phyloP scores from a whole-genome alignment of 2,113 vertebrate species.

The Potamarius usumacintae region DNA sequence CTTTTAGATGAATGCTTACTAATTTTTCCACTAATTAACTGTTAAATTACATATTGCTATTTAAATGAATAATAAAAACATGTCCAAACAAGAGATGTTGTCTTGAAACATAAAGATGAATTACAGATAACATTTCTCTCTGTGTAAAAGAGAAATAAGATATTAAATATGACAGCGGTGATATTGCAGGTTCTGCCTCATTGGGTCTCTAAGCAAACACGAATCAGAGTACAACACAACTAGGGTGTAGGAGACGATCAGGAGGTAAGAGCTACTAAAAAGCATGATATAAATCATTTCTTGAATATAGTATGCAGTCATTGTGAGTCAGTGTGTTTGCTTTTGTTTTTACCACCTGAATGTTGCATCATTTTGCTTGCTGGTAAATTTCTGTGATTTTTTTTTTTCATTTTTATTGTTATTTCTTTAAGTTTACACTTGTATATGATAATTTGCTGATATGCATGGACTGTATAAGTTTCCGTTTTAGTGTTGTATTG shows the following conservation, averaged over 20 bases:
- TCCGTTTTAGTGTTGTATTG: neutral
- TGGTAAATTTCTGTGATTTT: constrained; percentile 27
- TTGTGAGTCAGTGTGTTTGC: constrained; percentile 55
- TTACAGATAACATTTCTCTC: constrained; percentile 67
- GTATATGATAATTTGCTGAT: constrained; percentile 31
- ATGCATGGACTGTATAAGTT: constrained; percentile 29
- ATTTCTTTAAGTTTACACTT: constrained; percentile 21
- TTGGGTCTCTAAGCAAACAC: constrained; percentile 99
- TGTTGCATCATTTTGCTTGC: constrained; percentile 55
- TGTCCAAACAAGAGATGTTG: constrained; percentile 72
- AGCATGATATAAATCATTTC: constrained; percentile 58
- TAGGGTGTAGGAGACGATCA: constrained; percentile 93
- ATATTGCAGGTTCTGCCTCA: constrained; percentile 99
- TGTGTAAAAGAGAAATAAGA: constrained; percentile 81
- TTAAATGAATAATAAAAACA: neutral
- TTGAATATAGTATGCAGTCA: constrained; percentile 66
- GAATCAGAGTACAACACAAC: constrained; percentile 99
- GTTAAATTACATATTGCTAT: neutral
- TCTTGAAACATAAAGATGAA: constrained; percentile 52
- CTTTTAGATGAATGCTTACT: neutral
- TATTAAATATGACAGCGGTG: constrained; percentile 96
- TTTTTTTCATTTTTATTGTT: constrained; percentile 17
- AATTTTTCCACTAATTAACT: neutral
- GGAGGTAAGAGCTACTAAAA: constrained; percentile 87
- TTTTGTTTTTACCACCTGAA: constrained; percentile 61